A percentile compares a stretch with the other conserved stretches of the same genome.
phyloP scores from a whole-genome alignment of 2,797 vertebrate genomes.

The Leptoclinus maculatus region DNA sequence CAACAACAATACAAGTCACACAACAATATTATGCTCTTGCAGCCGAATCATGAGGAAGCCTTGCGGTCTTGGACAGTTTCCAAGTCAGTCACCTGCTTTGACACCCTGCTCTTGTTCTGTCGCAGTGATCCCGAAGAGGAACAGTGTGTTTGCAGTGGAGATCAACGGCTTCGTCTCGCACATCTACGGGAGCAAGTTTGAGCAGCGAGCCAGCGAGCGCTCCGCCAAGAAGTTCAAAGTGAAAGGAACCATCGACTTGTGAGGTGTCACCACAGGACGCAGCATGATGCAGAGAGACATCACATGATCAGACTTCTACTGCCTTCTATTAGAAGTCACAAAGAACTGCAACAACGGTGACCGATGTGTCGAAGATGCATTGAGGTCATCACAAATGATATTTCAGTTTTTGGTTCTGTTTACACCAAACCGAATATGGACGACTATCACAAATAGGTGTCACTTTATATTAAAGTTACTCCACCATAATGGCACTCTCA shows the following conservation, averaged over 20 bases:
- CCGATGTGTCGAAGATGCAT: too few relatives aligned
- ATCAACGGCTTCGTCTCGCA: conserved; percentile 90
- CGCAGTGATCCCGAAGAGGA: conserved; percentile 93
- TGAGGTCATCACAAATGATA: background rate
- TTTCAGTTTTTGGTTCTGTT: background rate
- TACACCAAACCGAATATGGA: background rate
- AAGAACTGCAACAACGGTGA: background rate
- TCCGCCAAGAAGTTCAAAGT: conserved; percentile 96
- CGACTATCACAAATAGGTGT: background rate
- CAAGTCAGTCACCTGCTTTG: background rate
- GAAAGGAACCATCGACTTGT: conserved; percentile 92
- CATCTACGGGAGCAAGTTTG: conserved; percentile 94
- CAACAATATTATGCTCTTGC: background rate
- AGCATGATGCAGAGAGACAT: too few relatives aligned
- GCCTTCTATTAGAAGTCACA: background rate
- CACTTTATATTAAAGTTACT: background rate
- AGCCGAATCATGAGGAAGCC: background rate
- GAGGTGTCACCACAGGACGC: background rate
- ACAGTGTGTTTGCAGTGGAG: conserved; percentile 92
- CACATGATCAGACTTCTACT: too few relatives aligned
- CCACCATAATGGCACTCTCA: background rate
- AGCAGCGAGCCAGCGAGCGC: conserved; percentile 91
- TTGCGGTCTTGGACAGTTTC: background rate
- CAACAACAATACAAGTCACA: too few relatives aligned
- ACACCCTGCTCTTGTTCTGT: background rate